Evolutionary conservation across 2,113 vertebrate species (phyloP), one percentile per base, ranked within the genome.

Genomic region (Odontesthes bonariensis): DNA sequence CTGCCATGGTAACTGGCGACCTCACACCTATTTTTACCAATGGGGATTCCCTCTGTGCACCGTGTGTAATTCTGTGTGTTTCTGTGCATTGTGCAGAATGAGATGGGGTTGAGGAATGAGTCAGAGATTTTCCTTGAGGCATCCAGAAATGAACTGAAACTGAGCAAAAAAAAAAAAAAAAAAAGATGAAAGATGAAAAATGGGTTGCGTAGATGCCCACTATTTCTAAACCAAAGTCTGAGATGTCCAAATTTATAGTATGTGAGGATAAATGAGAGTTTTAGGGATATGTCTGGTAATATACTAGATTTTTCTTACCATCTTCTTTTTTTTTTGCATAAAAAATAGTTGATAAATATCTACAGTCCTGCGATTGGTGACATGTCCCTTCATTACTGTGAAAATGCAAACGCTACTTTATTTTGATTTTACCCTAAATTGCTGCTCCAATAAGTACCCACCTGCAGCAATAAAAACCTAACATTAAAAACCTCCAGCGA

Each of bases 1-100:
- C 77, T 90, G 69, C 79, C 85, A 90, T 90, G 77, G 88, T 74
- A 91, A 90, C 86, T 73, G 63, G 49, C 75, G 49, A 77, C 72
- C 66, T 83, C 82, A 78, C 56, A 73, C 77, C 60, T 42, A 3
- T 56, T 87, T 84, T 86, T 84, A 87, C 86, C 86, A 86, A 81
- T 82, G 83, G 86, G 90, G 88, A 86, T 85, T 91, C 83, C 77
- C 83, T 66, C 6, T 67, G 11, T 11, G 6, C 8, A 61, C 17
- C 53, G 17, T 69, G 52, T 72, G 79, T 75, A 69, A 51, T 4
- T 52, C 13, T 66, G 75, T 73, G 17, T 49, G 46, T 44, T 14
- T 49, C 16, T 49, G 63, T 75, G 22, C 47, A 19, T 44, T 32
- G 16, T 62, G 51, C 68, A 58, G 61, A 27, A 60, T 35, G 65